Evolutionary conservation across 2,888 invertebrate genomes (phyloP).

Genomic region (Caenorhabditis auriculariae): DNA sequence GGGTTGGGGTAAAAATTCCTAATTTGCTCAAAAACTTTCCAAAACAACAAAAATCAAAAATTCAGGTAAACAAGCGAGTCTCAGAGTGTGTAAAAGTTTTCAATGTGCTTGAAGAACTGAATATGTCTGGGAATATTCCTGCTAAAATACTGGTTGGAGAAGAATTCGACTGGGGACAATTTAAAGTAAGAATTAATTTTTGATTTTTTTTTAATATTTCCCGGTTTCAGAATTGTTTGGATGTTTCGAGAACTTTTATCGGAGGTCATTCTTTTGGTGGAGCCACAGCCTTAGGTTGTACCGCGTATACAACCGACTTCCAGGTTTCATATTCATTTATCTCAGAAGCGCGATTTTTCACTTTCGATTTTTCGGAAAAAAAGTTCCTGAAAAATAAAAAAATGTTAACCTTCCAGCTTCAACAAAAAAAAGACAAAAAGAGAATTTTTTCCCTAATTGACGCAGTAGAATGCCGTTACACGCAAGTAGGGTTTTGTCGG

Average conservation of each 20-base stretch:
- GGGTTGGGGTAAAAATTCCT: too few relatives aligned
- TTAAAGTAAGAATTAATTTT: slow-evolving; percentile 60
- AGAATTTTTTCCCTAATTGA: slow-evolving; percentile 1
- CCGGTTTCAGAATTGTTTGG: slow-evolving; percentile 35
- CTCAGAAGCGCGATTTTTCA: not conserved
- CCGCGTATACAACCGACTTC: slow-evolving; percentile 67
- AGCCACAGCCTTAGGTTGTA: slow-evolving; percentile 70
- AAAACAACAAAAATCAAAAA: not conserved
- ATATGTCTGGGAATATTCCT: slow-evolving; percentile 61
- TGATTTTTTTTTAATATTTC: too few relatives aligned
- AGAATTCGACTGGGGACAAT: slow-evolving; percentile 64
- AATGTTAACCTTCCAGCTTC: not conserved
- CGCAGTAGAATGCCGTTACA: too few relatives aligned
- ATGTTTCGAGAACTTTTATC: slow-evolving; percentile 63
- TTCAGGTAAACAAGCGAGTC: slow-evolving; percentile 64
- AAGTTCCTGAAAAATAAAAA: not conserved
- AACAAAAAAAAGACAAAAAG: not conserved
- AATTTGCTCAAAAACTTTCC: too few relatives aligned
- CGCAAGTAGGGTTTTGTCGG: too few relatives aligned
- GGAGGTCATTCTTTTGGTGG: slow-evolving; percentile 75
- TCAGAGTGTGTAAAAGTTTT: slow-evolving; percentile 64
- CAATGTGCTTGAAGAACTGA: slow-evolving; percentile 63
- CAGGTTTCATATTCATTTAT: slow-evolving; percentile 23
- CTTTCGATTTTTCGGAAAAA: not conserved
- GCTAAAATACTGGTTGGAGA: slow-evolving; percentile 59